Conservation (phyloP, 2,888 invertebrate species). For the Hirtodrosophila duncani region DNA sequence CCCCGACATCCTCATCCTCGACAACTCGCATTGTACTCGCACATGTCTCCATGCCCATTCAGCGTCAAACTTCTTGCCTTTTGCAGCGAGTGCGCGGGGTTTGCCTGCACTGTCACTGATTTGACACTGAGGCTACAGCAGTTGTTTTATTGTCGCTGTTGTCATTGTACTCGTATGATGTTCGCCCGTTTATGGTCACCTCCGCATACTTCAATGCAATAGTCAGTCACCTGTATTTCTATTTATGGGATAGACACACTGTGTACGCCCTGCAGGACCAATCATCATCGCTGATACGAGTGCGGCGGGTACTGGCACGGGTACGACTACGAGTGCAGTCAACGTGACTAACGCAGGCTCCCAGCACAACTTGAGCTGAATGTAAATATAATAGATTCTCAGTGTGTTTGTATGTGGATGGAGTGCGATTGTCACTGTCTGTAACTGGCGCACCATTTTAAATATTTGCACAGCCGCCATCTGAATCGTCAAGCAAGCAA, state of each 20-base stretch:
- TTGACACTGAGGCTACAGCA: too few species aligned
- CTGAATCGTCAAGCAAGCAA: slow-evolving; percentile 11
- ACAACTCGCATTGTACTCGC: background rate
- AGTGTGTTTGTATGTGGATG: slow-evolving; percentile 21
- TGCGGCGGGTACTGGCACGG: too few species aligned
- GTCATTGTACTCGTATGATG: slow-evolving; percentile 26
- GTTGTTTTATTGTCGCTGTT: slow-evolving; percentile 30
- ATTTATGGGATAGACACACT: too few species aligned
- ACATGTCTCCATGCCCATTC: slow-evolving; percentile 9
- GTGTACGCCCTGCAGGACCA: too few species aligned
- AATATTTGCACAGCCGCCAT: slow-evolving; percentile 55
- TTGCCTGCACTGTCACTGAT: slow-evolving; percentile 11
- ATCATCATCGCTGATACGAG: too few species aligned
- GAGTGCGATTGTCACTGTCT: slow-evolving; percentile 29
- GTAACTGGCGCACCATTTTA: slow-evolving; percentile 31
- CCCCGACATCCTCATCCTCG: background rate
- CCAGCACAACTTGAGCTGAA: too few species aligned
- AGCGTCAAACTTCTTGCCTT: slow-evolving; percentile 15
- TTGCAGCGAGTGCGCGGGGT: slow-evolving; percentile 15
- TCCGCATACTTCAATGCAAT: too few species aligned
- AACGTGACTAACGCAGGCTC: too few species aligned
- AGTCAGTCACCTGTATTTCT: too few species aligned
- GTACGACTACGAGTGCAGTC: too few species aligned
- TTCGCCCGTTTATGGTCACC: slow-evolving; percentile 46
- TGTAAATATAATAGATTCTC: too few species aligned